Conservation (phyloP, 2,113 vertebrate species). For the Verasper variegatus region DNA sequence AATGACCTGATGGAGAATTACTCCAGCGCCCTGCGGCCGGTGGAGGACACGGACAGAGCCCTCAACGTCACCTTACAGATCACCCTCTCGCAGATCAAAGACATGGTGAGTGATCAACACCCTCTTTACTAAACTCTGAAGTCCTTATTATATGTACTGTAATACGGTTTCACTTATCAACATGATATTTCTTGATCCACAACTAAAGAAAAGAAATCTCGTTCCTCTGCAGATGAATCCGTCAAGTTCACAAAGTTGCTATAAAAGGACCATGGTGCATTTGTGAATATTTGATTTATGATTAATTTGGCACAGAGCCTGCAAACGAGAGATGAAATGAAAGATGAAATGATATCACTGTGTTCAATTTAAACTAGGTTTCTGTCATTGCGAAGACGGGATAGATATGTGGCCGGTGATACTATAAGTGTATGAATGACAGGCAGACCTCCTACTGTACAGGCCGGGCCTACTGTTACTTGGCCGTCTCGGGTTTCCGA, state of each 20-base stretch:
- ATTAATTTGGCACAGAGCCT: too few relatives aligned
- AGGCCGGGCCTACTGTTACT: constrained; percentile 47
- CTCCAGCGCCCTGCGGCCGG: constrained; percentile 91
- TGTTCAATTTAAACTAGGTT: neutral
- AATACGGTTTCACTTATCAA: neutral
- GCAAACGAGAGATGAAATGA: too few relatives aligned
- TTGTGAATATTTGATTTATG: too few relatives aligned
- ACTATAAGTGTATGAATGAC: constrained; percentile 15
- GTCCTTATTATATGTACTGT: neutral
- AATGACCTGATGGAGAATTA: constrained; percentile 94
- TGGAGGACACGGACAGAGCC: constrained; percentile 94
- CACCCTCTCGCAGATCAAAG: constrained; percentile 97
- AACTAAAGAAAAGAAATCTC: neutral
- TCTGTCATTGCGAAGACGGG: neutral
- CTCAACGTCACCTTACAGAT: constrained; percentile 96
- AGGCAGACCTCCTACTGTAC: constrained; percentile 37
- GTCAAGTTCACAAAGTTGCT: too few relatives aligned
- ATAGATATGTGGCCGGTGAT: neutral
- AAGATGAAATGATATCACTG: too few relatives aligned
- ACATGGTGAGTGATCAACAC: constrained; percentile 87
- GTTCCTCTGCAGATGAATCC: neutral
- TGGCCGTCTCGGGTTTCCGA: constrained; percentile 60
- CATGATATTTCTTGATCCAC: neutral
- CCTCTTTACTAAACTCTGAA: neutral
- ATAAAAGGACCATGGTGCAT: too few relatives aligned